Conservation (phyloP, 2,797 vertebrate species). For the Tarsius wallacei region DNA sequence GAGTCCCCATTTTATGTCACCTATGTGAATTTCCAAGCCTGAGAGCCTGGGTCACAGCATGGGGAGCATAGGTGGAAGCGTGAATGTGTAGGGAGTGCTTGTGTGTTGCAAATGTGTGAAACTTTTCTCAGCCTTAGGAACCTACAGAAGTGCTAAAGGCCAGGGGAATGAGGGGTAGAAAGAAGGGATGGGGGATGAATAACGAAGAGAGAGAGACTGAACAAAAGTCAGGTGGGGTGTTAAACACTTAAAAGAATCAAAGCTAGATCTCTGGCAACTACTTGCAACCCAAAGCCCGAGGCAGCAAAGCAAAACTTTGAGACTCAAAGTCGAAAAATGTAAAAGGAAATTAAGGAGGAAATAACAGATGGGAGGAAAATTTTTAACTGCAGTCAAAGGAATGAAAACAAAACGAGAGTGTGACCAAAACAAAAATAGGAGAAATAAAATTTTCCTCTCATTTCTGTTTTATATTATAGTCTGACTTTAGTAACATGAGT, state of each 20-base stretch:
- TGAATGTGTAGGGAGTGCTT: not conserved
- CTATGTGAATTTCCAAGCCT: not conserved
- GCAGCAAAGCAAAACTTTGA: slow-evolving; percentile 42
- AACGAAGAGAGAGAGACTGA: not conserved
- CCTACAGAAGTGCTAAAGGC: not conserved
- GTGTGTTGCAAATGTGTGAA: not conserved
- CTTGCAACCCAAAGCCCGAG: not conserved
- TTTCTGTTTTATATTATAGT: slow-evolving; percentile 58
- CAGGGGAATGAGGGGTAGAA: not conserved
- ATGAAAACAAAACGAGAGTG: slow-evolving; percentile 35
- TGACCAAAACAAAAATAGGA: slow-evolving; percentile 33
- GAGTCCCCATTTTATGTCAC: not conserved
- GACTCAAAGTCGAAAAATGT: slow-evolving; percentile 25
- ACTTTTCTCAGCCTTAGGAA: not conserved
- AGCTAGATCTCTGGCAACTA: not conserved
- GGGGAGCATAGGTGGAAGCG: not conserved
- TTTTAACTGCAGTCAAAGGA: not conserved
- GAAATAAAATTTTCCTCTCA: slow-evolving; percentile 13
- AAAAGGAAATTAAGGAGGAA: slow-evolving; percentile 66
- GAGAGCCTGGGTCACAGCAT: not conserved
- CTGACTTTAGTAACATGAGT: not conserved
- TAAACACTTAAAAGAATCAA: slow-evolving; percentile 42
- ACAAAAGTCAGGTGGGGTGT: not conserved
- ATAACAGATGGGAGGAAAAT: slow-evolving; percentile 30
- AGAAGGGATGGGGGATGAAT: not conserved